Evolutionary conservation across 2,888 invertebrate species (phyloP).

Genomic region (Norana najaformis): DNA sequence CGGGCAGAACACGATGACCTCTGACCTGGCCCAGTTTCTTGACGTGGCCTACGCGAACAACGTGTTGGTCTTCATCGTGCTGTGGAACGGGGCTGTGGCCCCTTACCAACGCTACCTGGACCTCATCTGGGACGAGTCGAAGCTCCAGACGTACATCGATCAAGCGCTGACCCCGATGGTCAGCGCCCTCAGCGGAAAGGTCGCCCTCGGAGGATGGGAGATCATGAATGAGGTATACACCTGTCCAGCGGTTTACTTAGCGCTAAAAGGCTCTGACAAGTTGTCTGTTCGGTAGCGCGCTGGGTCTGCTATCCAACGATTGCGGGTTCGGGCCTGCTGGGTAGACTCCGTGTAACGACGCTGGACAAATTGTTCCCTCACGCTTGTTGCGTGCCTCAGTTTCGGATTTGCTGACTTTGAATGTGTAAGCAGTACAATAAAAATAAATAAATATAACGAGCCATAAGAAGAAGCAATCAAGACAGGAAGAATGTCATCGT

Average conservation of each 20-base stretch:
- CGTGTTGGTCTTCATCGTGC: slow-evolving; percentile 50
- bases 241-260: not conserved
- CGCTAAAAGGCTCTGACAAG: too few relatives aligned
- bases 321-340: too few relatives aligned
- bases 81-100: slow-evolving; percentile 53
- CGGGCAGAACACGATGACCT: slow-evolving; percentile 47
- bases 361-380: too few relatives aligned
- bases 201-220: slow-evolving; percentile 54
- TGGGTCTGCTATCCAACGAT: too few relatives aligned
- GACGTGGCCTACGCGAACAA: slow-evolving; percentile 46
- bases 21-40: slow-evolving; percentile 48
- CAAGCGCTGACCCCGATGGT: slow-evolving; percentile 52
- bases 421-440: too few relatives aligned
- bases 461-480: too few relatives aligned
- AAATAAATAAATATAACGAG: too few relatives aligned
- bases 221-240: slow-evolving; percentile 49
- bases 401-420: too few relatives aligned
- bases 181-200: slow-evolving; percentile 48
- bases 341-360: too few relatives aligned
- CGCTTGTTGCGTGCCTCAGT: too few relatives aligned
- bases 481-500: too few relatives aligned
- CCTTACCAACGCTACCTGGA: slow-evolving; percentile 43
- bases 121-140: slow-evolving; percentile 47
- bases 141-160: slow-evolving; percentile 52
- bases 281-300: too few relatives aligned